Evolutionary conservation across 2,888 invertebrate species (phyloP).

Genomic region (Hylaea fasciaria): DNA sequence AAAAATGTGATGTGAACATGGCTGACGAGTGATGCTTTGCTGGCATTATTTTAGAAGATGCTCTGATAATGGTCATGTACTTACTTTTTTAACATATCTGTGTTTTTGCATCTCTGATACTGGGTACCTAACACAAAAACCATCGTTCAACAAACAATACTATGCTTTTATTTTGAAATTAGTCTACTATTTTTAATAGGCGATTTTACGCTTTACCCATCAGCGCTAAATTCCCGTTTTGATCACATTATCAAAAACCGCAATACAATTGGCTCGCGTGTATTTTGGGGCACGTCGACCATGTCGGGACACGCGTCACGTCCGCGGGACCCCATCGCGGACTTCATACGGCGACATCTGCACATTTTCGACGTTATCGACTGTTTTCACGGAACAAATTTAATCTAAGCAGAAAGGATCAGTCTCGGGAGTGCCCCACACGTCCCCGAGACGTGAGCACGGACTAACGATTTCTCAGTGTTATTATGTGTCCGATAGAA

Average conservation of each 20-base stretch:
- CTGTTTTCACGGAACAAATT: slow-evolving; percentile 81
- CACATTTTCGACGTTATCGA: slow-evolving; percentile 79
- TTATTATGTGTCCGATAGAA: slow-evolving; percentile 74
- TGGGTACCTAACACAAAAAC: too few species aligned
- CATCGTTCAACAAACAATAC: too few species aligned
- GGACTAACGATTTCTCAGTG: slow-evolving; percentile 74
- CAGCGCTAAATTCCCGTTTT: neutral
- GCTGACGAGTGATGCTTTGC: too few species aligned
- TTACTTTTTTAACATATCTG: too few species aligned
- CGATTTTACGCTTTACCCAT: too few species aligned
- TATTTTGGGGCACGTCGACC: slow-evolving; percentile 6
- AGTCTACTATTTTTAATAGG: too few species aligned
- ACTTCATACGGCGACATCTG: slow-evolving; percentile 80
- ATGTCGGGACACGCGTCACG: slow-evolving; percentile 73
- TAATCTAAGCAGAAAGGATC: slow-evolving; percentile 82
- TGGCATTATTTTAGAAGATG: too few species aligned
- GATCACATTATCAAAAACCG: slow-evolving; percentile 15
- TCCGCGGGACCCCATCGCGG: slow-evolving; percentile 69
- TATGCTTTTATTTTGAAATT: too few species aligned
- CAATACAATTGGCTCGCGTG: slow-evolving; percentile 10
- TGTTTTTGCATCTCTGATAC: too few species aligned
- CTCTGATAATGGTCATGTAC: too few species aligned
- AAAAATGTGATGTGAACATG: too few species aligned
- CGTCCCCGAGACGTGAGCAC: slow-evolving; percentile 68
- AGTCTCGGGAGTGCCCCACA: slow-evolving; percentile 78